Conservation (phyloP, 2,797 vertebrate species). For the Neoniphon sammara region DNA sequence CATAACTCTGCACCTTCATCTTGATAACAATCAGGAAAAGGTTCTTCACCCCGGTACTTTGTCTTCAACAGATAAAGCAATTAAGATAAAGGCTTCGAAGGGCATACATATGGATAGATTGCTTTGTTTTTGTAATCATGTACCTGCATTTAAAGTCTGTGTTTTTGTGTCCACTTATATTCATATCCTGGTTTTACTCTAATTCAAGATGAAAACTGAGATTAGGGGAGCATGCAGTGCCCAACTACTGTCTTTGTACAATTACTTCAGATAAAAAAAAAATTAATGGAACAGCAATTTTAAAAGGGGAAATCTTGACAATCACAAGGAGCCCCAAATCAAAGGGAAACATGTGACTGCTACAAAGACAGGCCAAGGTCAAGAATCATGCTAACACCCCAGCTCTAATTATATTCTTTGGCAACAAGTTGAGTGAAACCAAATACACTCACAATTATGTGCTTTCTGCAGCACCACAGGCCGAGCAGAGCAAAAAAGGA, state of each 20-base stretch:
- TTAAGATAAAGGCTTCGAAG: slow-evolving; percentile 38
- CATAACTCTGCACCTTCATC: slow-evolving; percentile 26
- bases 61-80: slow-evolving; percentile 52
- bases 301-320: neutral
- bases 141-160: neutral
- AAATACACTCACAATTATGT: neutral
- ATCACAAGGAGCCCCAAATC: neutral
- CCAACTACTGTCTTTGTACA: neutral
- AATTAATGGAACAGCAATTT: neutral
- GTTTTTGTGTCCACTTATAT: slow-evolving; percentile 17
- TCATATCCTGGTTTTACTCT: neutral
- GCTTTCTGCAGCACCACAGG: neutral
- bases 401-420: slow-evolving; percentile 27
- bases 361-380: slow-evolving; percentile 49
- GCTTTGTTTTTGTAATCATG: slow-evolving; percentile 1
- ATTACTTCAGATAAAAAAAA: neutral
- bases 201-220: neutral
- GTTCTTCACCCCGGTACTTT: slow-evolving; percentile 59
- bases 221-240: neutral
- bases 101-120: slow-evolving; percentile 1
- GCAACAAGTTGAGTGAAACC: slow-evolving; percentile 14
- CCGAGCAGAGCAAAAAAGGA: slow-evolving; percentile 3
- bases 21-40: slow-evolving; percentile 63
- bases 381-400: slow-evolving; percentile 45
- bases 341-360: slow-evolving; percentile 49